Base-by-base conservation (phyloP, 2,888 invertebrate genomes). In the Meteorus colon region DNA sequence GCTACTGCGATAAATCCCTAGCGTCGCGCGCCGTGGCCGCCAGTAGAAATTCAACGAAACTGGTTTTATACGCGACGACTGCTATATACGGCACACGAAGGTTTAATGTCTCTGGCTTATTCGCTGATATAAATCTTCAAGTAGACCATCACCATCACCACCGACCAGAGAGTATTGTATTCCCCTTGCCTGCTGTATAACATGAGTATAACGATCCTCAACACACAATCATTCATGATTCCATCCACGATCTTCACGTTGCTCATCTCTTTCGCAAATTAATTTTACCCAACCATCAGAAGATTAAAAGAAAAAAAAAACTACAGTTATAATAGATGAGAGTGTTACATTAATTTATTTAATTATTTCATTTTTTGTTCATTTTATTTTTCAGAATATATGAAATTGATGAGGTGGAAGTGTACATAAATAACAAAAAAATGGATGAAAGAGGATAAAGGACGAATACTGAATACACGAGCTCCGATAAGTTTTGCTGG, bases 51-150 rank as follows among this genome's bases (percentile, higher is more conserved):
- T 72, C 72, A 72, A 63, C 48, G 51, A 65, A 72, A 72, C 72
- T 63, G 63, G 72, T 72, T 72, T 72, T 72, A 72, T 72, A 63
- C 63, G 62, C 16, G 62, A 19, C 41, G 63, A 48, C 72, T 41
- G 48, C 48, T 72, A 63, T 72, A 72, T 60, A 71, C 24, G 45
- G 34, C 24, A 41, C 63, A 63, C 29, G 41, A 62, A 34, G 78
- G 74, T 78, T 78, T 75, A 78, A 80, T 73, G 62, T 75, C 68
- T 75, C 76, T 78, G 76, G 80, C 78, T 80, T 80, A 80, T 78
- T 78, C 78, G 71, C 27, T 76, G 77, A 80, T 78, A 80, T 80
- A 80, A 80, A 80, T 80, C 80, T 77, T 73, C 72, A 76, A 76
- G 77, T 78, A 76, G 55, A 55, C 55, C 55, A 55, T 19, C 55